Evolutionary conservation across 2,797 vertebrate genomes (phyloP), one percentile per base, ranked within the genome.

Genomic region (Otus scops): DNA sequence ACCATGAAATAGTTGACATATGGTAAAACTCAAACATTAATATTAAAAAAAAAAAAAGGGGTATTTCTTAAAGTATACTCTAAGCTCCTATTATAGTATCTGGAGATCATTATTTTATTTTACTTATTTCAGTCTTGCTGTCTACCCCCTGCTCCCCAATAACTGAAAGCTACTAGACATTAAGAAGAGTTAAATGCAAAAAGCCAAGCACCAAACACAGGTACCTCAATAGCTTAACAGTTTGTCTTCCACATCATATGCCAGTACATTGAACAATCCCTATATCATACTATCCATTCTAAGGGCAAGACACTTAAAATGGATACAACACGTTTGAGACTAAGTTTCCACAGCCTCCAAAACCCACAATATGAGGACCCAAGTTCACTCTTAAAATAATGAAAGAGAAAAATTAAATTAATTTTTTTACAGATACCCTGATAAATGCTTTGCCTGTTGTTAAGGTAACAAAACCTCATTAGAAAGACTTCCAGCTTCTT

Each of bases 1-100:
- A 88, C 61, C 77, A 81, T 81, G 32, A 92, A 95, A 63, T 39
- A 73, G 32, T 57, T 95, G 89, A 80, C 91, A 86, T 63, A 75
- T 84, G 61, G 57, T 83, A 79, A 45, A 84, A 88, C 12, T 81
- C 39, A 80, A 88, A 83, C 16, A 64, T 85, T 89, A 82, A 79
- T 73, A 74, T 60, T 90, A 19, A 19, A 43, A 51, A 60, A 65
- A n/a, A 19, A 19, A 43, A 51, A 60, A 65, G 32, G 70, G 2
- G 1, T 45, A 53, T 67, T 87, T 89, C 54, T 89, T 79, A 70
- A 91, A 74, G 16, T 28, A 70, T 48, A 5, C 6, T 70, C 61
- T 63, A 74, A 60, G 16, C 17, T 89, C 18, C 39, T 56, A 30
- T 41, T 54, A 13, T 19, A 51, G 51, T 41, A 47, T 4, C 11